Evolutionary conservation across 2,888 invertebrate species (phyloP), one percentile per base, ranked within the genome.

Genomic region (Habrosyne pyritoides): DNA sequence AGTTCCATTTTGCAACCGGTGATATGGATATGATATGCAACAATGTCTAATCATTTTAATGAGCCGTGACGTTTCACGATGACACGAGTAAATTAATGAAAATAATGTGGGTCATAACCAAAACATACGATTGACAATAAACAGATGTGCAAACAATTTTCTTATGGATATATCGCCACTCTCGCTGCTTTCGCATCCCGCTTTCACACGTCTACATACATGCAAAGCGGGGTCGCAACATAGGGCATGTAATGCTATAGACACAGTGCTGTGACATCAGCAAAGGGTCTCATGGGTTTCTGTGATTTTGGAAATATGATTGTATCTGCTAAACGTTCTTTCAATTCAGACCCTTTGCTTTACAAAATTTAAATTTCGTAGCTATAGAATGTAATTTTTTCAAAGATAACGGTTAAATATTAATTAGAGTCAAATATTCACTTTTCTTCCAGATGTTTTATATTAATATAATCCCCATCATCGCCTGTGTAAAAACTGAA

Each of bases 121-220:
- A 75, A 67, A 59, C 69, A 72, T 66, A 73, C 63, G 55, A 60
- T 66, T 67, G 66, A 73, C 63, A 73, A 71, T 74, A 76, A 89
- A 91, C 91, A 92, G 90, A 86, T 91, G 91, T 92, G 92, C 92
- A 92, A 92, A 92, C 92, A 92, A 87, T 91, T 91, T 92, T 89
- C 91, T 89, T 81, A 84, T 78, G 75, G 71, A 67, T 75, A 67
- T 68, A 73, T 68, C 67, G 71, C 71, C 75, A 77, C 73, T 66
- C 79, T 75, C 64, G 71, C 75, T 60, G 56, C 68, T 62, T 67
- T 61, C 75, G 75, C 78, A 74, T 79, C 66, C 73, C 71, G 67
- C 83, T 80, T 77, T 76, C 81, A 79, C 77, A 73, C 80, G 68
- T 79, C 76, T 67, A 59, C 71, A 60, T 61, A 69, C 73, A 71